These are phyloP conservation scores for Adoxophyes honmai DNA, from an alignment of 1,140 invertebrate genomes.

Conservation along the genomic window DNA sequence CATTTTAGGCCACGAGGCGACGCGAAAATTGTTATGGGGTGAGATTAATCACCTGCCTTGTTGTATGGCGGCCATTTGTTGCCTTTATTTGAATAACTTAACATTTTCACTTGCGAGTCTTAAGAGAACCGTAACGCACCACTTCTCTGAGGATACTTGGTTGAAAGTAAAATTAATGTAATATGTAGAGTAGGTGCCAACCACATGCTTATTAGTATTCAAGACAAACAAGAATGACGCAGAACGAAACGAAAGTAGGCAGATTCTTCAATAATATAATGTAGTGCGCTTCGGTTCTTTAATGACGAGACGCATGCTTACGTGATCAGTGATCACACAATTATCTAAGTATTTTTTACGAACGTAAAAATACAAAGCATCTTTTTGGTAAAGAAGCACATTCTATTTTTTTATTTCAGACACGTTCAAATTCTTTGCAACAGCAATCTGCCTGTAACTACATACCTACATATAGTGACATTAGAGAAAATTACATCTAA, in stretches of 20 bases:
- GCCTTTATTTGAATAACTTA: slow-evolving; percentile 20
- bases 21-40: slow-evolving; percentile 37
- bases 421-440: no score
- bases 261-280: background rate
- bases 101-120: slow-evolving; percentile 18
- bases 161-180: background rate
- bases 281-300: background rate
- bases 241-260: background rate
- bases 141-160: background rate
- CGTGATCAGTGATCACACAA: no score
- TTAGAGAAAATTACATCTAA: no score
- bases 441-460: no score
- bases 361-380: no score
- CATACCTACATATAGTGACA: no score
- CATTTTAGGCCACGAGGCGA: slow-evolving; percentile 63
- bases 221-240: slow-evolving; percentile 6
- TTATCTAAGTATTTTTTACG: no score
- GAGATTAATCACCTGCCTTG: slow-evolving; percentile 29
- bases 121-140: background rate
- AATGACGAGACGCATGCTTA: no score
- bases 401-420: no score
- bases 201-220: slow-evolving; percentile 3
- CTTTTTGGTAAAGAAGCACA: no score
- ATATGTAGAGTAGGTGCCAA: background rate
- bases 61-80: slow-evolving; percentile 17